These are phyloP conservation scores for Cinclus mexicanus DNA, from an alignment of 2,113 vertebrate genomes.

Conservation along the genomic window DNA sequence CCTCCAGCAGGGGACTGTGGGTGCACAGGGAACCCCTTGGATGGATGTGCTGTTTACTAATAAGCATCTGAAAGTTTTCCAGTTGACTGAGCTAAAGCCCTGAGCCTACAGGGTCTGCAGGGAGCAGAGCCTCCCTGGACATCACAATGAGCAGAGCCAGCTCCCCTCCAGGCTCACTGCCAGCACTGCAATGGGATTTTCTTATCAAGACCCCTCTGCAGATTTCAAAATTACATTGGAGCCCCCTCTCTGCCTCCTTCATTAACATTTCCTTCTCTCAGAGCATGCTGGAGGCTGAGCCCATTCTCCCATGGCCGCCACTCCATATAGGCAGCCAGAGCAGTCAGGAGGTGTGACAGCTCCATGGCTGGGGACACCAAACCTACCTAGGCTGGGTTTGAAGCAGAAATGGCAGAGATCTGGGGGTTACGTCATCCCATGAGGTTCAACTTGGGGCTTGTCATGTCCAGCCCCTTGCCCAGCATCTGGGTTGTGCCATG, in stretches of 20 bases:
- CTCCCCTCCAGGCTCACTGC: background rate
- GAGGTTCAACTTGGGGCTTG: accelerated
- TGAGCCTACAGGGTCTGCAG: accelerated
- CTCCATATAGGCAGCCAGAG: accelerated
- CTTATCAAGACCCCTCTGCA: background rate
- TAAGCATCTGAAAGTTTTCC: conserved; percentile 23
- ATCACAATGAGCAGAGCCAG: background rate
- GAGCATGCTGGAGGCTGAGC: background rate
- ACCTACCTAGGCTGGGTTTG: background rate
- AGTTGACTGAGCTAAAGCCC: background rate
- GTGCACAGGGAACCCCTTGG: background rate
- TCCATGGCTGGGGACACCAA: background rate
- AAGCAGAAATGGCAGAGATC: background rate
- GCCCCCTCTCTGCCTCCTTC: background rate
- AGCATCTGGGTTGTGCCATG: background rate
- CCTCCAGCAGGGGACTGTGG: background rate
- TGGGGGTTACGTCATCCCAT: background rate
- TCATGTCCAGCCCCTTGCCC: background rate
- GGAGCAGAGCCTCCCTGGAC: background rate
- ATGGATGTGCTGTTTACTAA: background rate
- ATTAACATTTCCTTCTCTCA: background rate
- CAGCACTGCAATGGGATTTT: background rate
- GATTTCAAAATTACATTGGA: background rate
- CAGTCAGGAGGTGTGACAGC: background rate
- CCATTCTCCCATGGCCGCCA: accelerated